Percentiles rank a stretch among this genome's conserved stretches.
These are phyloP conservation scores for Drosophila setosimentum DNA, from an alignment of 2,888 invertebrate species.

Conservation along the genomic window DNA sequence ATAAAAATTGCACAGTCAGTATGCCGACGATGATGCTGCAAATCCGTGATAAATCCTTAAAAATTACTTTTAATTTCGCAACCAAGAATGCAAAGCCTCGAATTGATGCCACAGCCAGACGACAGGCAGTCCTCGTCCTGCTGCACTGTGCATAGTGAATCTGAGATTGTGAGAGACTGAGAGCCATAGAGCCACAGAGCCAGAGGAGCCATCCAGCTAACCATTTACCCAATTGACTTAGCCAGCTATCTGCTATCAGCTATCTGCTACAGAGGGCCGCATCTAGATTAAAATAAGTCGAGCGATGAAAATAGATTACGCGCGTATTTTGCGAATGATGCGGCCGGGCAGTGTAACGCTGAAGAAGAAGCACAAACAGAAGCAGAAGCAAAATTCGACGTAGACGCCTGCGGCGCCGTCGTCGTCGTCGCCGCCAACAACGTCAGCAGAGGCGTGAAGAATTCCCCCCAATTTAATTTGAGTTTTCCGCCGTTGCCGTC, in stretches of 20 bases:
- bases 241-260: conserved; percentile 30
- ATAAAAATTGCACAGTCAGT: conserved; percentile 47
- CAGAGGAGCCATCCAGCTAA: conserved; percentile 8
- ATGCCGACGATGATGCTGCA: conserved; percentile 62
- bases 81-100: conserved; percentile 60
- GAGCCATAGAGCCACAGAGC: neutral
- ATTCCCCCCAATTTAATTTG: conserved; percentile 63
- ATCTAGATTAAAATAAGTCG: conserved; percentile 74
- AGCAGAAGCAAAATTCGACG: conserved; percentile 5
- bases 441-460: conserved; percentile 63
- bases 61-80: conserved; percentile 73
- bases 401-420: conserved; percentile 4
- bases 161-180: conserved; percentile 13
- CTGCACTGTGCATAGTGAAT: conserved; percentile 26
- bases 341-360: conserved; percentile 30
- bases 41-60: conserved; percentile 75
- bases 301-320: conserved; percentile 75
- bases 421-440: neutral
- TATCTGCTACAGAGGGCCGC: conserved; percentile 32
- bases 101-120: conserved; percentile 53
- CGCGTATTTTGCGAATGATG: conserved; percentile 70
- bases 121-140: conserved; percentile 15
- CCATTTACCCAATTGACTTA: conserved; percentile 40
- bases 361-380: conserved; percentile 12
- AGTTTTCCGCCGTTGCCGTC: conserved; percentile 57